A percentile compares a stretch with the other conserved stretches of the same genome.
These are phyloP conservation scores for Gerris lacustris DNA, from an alignment of 2,888 invertebrate genomes.

Conservation along the genomic window DNA sequence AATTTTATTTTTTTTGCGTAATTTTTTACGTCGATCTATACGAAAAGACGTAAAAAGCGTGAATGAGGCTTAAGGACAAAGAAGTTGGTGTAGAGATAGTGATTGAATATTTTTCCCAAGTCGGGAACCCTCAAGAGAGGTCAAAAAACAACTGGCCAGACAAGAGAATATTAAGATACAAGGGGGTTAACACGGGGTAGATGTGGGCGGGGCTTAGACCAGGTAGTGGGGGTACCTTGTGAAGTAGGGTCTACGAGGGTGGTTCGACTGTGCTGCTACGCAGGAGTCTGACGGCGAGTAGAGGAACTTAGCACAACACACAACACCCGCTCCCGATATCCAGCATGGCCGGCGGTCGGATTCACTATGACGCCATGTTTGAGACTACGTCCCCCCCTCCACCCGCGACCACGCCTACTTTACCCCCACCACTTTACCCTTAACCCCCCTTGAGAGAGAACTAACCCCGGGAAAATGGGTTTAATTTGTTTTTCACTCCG, in stretches of 20 bases:
- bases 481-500: not conserved
- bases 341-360: not conserved
- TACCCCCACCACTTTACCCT: not conserved
- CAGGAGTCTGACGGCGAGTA: not conserved
- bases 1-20: too few relatives aligned
- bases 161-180: not conserved
- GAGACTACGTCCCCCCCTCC: not conserved
- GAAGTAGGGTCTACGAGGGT: too few relatives aligned
- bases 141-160: slow-evolving; percentile 2
- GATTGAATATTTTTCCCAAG: too few relatives aligned
- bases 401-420: not conserved
- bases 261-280: not conserved
- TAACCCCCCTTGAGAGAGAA: not conserved
- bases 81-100: too few relatives aligned
- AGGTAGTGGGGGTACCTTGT: too few relatives aligned
- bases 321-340: not conserved
- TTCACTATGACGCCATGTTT: slow-evolving; percentile 5
- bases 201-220: too few relatives aligned
- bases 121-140: not conserved
- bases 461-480: not conserved
- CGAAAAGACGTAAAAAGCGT: too few relatives aligned
- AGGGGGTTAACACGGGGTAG: too few relatives aligned
- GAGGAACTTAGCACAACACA: not conserved
- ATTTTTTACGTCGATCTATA: too few relatives aligned
- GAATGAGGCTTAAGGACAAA: too few relatives aligned